Conservation (phyloP, 2,797 vertebrate genomes). For the Australoheros facetus region DNA sequence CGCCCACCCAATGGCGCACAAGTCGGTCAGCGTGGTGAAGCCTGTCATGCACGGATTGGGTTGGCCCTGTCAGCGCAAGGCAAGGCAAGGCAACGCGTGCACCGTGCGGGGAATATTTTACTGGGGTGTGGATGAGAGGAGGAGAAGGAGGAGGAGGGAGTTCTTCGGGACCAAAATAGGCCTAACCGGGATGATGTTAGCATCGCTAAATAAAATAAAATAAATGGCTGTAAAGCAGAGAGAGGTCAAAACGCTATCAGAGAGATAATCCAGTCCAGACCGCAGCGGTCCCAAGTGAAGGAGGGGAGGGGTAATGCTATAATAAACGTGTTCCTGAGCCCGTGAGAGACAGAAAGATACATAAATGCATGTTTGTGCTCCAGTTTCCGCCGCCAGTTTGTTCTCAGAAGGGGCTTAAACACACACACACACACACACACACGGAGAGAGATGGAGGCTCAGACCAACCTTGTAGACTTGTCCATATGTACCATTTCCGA, state of each 20-base stretch:
- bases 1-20: conserved; percentile 71
- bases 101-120: conserved; percentile 25
- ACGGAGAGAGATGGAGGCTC: conserved; percentile 9
- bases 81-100: conserved; percentile 16
- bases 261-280: conserved; percentile 59
- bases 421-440: neutral
- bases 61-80: conserved; percentile 20
- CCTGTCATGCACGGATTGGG: conserved; percentile 52
- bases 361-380: conserved; percentile 61
- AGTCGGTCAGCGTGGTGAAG: conserved; percentile 55
- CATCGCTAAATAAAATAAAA: conserved; percentile 11
- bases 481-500: conserved; percentile 98
- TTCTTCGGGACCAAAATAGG: conserved; percentile 41
- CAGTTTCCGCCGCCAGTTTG: conserved; percentile 57
- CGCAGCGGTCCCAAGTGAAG: conserved; percentile 27
- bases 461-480: conserved; percentile 99
- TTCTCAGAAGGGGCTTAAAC: conserved; percentile 21
- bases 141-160: conserved; percentile 27
- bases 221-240: conserved; percentile 26
- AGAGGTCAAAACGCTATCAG: conserved; percentile 26
- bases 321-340: conserved; percentile 38
- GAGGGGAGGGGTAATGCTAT: neutral
- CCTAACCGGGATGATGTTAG: conserved; percentile 31
- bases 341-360: conserved; percentile 31
- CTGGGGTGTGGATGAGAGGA: conserved; percentile 61